These are phyloP conservation scores for Cheilosia pagana DNA, from an alignment of 2,888 invertebrate species.

Conservation along the genomic window DNA sequence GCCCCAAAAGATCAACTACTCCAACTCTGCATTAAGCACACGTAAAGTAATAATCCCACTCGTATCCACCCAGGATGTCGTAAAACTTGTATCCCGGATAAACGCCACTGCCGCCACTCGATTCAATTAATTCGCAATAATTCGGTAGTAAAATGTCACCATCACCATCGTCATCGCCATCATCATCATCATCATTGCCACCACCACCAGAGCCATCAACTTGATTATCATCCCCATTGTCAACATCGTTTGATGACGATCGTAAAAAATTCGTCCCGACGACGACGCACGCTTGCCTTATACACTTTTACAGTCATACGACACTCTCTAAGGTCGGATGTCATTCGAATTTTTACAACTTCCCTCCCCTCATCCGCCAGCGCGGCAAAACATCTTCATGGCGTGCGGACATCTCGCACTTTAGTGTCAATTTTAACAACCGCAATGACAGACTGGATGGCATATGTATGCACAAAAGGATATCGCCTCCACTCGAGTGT, in stretches of 20 bases:
- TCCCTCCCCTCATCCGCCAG: constrained; percentile 73
- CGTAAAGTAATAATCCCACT: constrained; percentile 34
- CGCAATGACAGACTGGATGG: constrained; percentile 66
- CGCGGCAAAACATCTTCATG: constrained; percentile 54
- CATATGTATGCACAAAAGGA: constrained; percentile 70
- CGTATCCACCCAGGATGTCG: constrained; percentile 49
- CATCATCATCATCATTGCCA: constrained; percentile 71
- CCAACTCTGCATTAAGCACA: constrained; percentile 29
- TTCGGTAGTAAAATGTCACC: constrained; percentile 71
- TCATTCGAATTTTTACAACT: constrained; percentile 82
- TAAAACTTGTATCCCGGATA: constrained; percentile 61
- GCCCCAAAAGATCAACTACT: constrained; percentile 35
- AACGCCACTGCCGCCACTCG: constrained; percentile 53
- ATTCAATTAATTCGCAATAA: constrained; percentile 75
- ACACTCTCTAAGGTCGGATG: constrained; percentile 71
- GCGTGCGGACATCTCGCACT: constrained; percentile 69
- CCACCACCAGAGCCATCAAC: constrained; percentile 59
- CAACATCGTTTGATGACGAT: constrained; percentile 75
- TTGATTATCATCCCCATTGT: constrained; percentile 74
- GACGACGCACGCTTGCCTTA: constrained; percentile 43
- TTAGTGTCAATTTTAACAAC: constrained; percentile 78
- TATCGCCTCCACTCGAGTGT: constrained; percentile 47
- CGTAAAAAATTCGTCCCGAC: constrained; percentile 70
- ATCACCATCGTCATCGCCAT: constrained; percentile 63
- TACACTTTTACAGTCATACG: too few species aligned